Percentiles rank a stretch among this genome's conserved stretches.
These are phyloP conservation scores for Drosophila prostipennis DNA, from an alignment of 2,888 invertebrate species.

Conservation along the genomic window DNA sequence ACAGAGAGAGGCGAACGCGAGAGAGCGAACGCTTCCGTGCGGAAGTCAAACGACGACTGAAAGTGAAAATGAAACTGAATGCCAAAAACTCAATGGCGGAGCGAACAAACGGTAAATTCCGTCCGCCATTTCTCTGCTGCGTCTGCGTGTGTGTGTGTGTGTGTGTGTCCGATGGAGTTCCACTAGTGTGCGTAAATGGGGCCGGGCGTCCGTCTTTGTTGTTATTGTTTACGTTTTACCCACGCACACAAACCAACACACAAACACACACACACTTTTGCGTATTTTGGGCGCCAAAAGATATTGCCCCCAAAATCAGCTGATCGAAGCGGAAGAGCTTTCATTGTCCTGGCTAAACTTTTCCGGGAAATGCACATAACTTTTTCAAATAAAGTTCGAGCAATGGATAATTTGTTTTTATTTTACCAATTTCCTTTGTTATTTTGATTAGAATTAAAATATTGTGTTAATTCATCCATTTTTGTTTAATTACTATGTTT, in stretches of 20 bases:
- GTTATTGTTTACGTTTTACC: constrained; percentile 70
- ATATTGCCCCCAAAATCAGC: constrained; percentile 20
- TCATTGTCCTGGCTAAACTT: constrained; percentile 27
- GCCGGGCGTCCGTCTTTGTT: constrained; percentile 51
- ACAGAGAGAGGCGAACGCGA: constrained; percentile 33
- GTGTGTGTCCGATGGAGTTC: neutral
- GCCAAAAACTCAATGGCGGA: constrained; percentile 19
- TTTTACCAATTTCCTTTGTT: neutral
- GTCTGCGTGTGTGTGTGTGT: constrained; percentile 26
- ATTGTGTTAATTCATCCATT: no score
- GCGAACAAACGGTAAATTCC: constrained; percentile 55
- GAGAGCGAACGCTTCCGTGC: constrained; percentile 71
- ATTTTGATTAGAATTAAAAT: neutral
- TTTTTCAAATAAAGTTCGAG: neutral
- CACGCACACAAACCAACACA: constrained; percentile 15
- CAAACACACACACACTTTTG: constrained; percentile 9
- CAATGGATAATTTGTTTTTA: no score
- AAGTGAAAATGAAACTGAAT: constrained; percentile 67
- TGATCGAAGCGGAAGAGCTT: constrained; percentile 16
- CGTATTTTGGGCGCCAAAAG: constrained; percentile 13
- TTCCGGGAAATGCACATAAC: neutral
- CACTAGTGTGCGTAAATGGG: constrained; percentile 5
- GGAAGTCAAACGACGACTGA: constrained; percentile 77
- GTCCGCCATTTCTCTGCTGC: constrained; percentile 48
- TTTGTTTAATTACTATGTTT: no score